A percentile compares a stretch with the other conserved stretches of the same genome.
These are phyloP conservation scores for Pseudococcus viburni DNA, from an alignment of 2,888 invertebrate species.

Conservation along the genomic window DNA sequence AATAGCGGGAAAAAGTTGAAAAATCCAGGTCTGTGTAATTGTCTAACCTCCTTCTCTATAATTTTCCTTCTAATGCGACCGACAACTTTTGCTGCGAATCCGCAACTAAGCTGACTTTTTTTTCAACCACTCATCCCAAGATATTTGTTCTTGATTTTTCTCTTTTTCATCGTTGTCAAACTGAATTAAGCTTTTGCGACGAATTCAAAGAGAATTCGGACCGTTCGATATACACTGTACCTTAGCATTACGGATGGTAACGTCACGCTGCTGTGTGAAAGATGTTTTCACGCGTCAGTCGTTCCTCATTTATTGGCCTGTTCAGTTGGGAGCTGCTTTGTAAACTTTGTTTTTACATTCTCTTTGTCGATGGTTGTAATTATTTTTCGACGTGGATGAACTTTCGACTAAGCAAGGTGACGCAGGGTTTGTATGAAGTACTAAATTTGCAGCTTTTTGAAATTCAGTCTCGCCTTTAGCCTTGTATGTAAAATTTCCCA, in stretches of 20 bases:
- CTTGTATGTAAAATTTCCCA: background rate
- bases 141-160: slow-evolving; percentile 15
- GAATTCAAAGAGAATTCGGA: slow-evolving; percentile 19
- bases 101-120: background rate
- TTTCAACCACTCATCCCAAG: background rate
- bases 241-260: background rate
- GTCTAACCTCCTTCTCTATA: background rate
- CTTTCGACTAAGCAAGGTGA: background rate
- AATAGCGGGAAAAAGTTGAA: too few species aligned
- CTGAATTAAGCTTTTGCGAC: slow-evolving; percentile 36
- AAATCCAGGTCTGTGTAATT: too few species aligned
- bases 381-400: slow-evolving; percentile 33
- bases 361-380: slow-evolving; percentile 3
- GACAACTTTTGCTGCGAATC: background rate
- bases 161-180: background rate
- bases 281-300: slow-evolving; percentile 44
- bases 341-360: slow-evolving; percentile 23
- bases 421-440: background rate
- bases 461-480: background rate
- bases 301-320: slow-evolving; percentile 1
- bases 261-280: background rate
- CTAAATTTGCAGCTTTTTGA: background rate
- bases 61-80: background rate
- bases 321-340: background rate
- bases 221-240: background rate